phyloP scores from a whole-genome alignment of 1,140 invertebrate species.

The Pogonomyrmex californicus region DNA sequence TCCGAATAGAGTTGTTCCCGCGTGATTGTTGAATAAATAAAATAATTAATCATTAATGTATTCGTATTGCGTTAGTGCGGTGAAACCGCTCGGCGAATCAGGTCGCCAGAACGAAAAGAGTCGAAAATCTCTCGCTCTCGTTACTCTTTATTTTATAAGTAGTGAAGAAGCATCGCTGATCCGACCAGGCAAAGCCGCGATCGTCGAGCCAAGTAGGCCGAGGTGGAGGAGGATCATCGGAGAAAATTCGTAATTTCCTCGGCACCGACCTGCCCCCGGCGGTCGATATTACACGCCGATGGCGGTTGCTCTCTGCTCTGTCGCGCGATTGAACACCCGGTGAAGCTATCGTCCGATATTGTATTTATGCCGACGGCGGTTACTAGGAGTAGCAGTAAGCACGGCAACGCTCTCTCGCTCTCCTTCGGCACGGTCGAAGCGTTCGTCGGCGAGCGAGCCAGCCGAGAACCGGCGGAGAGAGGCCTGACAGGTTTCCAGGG shows the following conservation, averaged over 20 bases:
- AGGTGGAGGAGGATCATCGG: slow-evolving; percentile 14
- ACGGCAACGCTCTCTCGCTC: slow-evolving; percentile 18
- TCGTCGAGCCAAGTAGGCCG: not conserved
- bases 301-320: slow-evolving; percentile 24
- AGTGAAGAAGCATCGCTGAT: not conserved
- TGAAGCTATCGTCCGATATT: slow-evolving; percentile 68
- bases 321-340: slow-evolving; percentile 54
- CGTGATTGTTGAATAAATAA: not conserved
- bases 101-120: not conserved
- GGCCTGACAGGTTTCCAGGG: slow-evolving; percentile 52
- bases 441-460: slow-evolving; percentile 37
- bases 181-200: not conserved
- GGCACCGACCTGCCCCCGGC: not conserved
- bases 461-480: slow-evolving; percentile 19
- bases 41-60: slow-evolving; percentile 6
- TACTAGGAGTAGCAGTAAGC: slow-evolving; percentile 22
- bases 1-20: not conserved
- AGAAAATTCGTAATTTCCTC: slow-evolving; percentile 43
- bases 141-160: not conserved
- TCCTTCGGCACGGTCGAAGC: slow-evolving; percentile 48
- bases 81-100: not conserved
- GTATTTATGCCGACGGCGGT: slow-evolving; percentile 65
- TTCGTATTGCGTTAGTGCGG: not conserved
- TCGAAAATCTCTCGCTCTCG: too few relatives aligned
- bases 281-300: slow-evolving; percentile 42